Conservation (phyloP, 2,888 invertebrate species). For the Eupithecia insigniata region DNA sequence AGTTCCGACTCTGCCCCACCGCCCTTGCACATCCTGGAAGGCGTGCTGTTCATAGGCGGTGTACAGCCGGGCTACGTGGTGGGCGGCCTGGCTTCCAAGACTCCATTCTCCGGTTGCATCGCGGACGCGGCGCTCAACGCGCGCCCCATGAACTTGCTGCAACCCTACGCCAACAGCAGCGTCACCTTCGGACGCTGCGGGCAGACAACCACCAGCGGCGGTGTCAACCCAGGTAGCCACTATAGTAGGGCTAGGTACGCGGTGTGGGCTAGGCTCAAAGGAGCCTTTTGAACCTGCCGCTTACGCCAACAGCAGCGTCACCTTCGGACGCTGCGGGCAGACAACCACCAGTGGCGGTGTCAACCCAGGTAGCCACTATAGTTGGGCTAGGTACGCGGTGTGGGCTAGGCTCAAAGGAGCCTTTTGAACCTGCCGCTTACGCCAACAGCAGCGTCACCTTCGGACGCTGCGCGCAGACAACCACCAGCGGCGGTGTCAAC, state of each 20-base stretch:
- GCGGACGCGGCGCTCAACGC: constrained; percentile 96
- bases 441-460: constrained; percentile 66
- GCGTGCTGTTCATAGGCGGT: constrained; percentile 94
- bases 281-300: too few relatives aligned
- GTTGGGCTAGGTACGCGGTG: not conserved
- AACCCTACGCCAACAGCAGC: constrained; percentile 66
- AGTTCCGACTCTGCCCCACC: constrained; percentile 85
- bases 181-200: constrained; percentile 68
- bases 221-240: constrained; percentile 61
- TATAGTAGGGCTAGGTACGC: not conserved
- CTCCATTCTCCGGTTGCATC: constrained; percentile 94
- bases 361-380: constrained; percentile 55
- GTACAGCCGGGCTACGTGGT: constrained; percentile 86
- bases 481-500: constrained; percentile 68
- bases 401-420: not conserved
- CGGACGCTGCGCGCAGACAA: constrained; percentile 64
- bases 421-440: constrained; percentile 36
- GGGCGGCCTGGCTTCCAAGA: constrained; percentile 82
- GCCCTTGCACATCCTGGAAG: constrained; percentile 86
- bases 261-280: not conserved
- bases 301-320: constrained; percentile 65
- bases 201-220: constrained; percentile 66
- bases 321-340: constrained; percentile 65
- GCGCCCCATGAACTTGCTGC: constrained; percentile 72
- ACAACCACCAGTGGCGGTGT: constrained; percentile 69